A percentile compares a stretch with the other conserved stretches of the same genome.
phyloP scores from a whole-genome alignment of 1,140 invertebrate species.

The Thaumetopoea pityocampa region DNA sequence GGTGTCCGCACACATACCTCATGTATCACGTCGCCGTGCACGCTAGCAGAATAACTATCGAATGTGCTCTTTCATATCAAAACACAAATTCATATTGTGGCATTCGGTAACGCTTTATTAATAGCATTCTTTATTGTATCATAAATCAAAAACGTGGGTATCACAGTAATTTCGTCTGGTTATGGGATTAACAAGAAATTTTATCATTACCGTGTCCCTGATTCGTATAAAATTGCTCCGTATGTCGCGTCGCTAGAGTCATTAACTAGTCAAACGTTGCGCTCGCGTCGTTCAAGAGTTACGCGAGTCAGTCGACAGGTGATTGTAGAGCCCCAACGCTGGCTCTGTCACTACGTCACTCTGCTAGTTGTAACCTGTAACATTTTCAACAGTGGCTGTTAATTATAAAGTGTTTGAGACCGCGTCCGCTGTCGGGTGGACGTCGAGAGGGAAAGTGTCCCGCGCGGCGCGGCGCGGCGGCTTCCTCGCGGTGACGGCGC shows the following conservation, averaged over 20 bases:
- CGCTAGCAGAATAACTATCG: conserved; percentile 17
- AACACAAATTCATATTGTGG: conserved; percentile 7
- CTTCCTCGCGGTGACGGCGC: conserved; percentile 34
- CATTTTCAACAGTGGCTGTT: conserved; percentile 15
- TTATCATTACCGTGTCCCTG: no score
- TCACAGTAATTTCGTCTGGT: no score
- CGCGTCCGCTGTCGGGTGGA: conserved; percentile 31
- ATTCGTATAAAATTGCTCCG: no score
- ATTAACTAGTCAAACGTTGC: no score
- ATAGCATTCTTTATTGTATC: no score
- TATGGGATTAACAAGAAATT: no score
- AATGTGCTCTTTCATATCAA: conserved; percentile 11
- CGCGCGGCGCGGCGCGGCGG: conserved; percentile 38
- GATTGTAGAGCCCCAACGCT: conserved; percentile 30
- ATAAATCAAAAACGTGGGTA: no score
- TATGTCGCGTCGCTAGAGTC: no score
- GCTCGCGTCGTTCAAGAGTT: no score
- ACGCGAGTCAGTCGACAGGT: no score
- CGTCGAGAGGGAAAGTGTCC: conserved; percentile 60
- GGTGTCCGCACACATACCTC: conserved; percentile 31
- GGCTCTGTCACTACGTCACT: conserved; percentile 26
- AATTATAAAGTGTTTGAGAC: conserved; percentile 28
- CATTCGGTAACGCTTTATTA: conserved; percentile 5
- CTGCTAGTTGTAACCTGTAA: conserved; percentile 17
- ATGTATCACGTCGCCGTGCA: conserved; percentile 32